These are phyloP conservation scores for Dryobota labecula DNA, from an alignment of 2,888 invertebrate species.

Conservation along the genomic window DNA sequence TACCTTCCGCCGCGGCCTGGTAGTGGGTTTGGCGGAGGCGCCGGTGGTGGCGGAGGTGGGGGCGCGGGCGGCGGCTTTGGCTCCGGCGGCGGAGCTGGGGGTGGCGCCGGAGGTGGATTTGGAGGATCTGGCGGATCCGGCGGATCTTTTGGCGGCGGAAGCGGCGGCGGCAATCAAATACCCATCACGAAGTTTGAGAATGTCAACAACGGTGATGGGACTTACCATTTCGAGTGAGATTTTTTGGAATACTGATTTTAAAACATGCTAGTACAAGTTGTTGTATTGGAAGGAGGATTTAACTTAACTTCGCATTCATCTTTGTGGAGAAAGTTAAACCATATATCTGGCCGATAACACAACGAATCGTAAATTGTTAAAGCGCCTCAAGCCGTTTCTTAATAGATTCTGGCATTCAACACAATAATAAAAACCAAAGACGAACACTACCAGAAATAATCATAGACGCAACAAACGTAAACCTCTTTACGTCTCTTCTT, in stretches of 20 bases:
- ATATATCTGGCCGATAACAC: conserved; percentile 7
- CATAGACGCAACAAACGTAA: background rate
- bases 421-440: background rate
- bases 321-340: conserved; percentile 11
- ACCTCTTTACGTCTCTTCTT: conserved; percentile 32
- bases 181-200: conserved; percentile 92
- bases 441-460: background rate
- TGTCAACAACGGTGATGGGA: conserved; percentile 92
- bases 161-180: conserved; percentile 82
- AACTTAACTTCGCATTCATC: background rate
- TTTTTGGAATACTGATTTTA: background rate
- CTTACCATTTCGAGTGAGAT: conserved; percentile 91
- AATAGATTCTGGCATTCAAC: background rate
- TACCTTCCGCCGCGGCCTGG: conserved; percentile 72
- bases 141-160: conserved; percentile 62
- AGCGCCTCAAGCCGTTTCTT: conserved; percentile 1
- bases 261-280: background rate
- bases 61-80: conserved; percentile 67
- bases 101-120: conserved; percentile 75
- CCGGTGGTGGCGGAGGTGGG: conserved; percentile 64
- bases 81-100: conserved; percentile 65
- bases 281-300: background rate
- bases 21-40: conserved; percentile 66
- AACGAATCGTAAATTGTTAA: conserved; percentile 25
- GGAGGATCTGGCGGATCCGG: conserved; percentile 62